Base-by-base conservation (phyloP, 35 echinoderm and acorn worm species). In the Lytechinus variegatus region DNA sequence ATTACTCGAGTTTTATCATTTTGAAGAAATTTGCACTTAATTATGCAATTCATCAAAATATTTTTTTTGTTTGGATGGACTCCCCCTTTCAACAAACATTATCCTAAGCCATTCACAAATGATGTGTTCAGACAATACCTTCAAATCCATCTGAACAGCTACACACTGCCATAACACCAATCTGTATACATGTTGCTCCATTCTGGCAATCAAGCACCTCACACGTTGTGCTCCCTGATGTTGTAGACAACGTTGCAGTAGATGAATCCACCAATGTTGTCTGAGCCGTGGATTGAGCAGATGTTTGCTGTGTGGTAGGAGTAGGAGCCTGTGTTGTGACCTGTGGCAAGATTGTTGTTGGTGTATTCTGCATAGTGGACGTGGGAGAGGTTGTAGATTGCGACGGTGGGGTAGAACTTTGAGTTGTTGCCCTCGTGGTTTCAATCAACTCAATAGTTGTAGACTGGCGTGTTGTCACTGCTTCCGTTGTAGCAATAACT, bases 111-210 rank as follows among this genome's bases (percentile, higher is more conserved):
- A 44, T 44, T 44, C 33, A 44, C 33, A 44, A 44, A 44, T 56
- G 4, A 8, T 56, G 11, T 56, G 11, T 56, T 56, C 11, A 11
- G 55, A 92, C 91, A 55, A 3, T 93, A 93, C 92, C 92, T 93
- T 54, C 27, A 93, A 93, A 93, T 27, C 92, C 92, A 16, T 53
- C 92, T 24, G 92, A 33, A 93, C 92, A 93, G 53, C 55, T 93
- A 12, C 92, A 93, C n/a, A 54, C 53, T 33, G 54, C 92, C 12
- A n/a, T 10, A 24, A 14, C 53, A 57, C 54, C 92, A 16, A 57
- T 44, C 11, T 55, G 29, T 24, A 28, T 28, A 93, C 92, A 93
- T 54, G 92, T 93, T 57, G 53, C 92, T 93, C 92, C 92, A 93
- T 93, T 93, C 53, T 93, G 29, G 56, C 92, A 93, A 19, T 16